Conservation (phyloP, 1,140 invertebrate genomes). For the Leptoteleia sp. region DNA sequence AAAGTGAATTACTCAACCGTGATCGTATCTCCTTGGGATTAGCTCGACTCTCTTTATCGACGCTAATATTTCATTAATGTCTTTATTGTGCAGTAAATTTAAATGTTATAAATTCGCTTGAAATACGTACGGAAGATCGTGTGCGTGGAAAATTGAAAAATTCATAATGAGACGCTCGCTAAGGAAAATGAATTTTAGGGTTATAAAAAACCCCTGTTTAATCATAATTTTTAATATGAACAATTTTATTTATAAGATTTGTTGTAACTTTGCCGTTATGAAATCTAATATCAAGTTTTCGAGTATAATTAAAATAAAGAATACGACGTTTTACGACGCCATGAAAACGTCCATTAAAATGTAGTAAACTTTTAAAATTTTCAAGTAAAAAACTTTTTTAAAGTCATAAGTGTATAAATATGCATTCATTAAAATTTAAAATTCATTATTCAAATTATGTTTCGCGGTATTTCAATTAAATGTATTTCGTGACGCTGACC, state of each 20-base stretch:
- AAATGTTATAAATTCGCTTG: constrained; percentile 1
- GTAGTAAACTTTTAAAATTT: too few relatives aligned
- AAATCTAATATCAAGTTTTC: neutral
- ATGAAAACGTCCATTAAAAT: too few relatives aligned
- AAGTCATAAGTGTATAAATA: too few relatives aligned
- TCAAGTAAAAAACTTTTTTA: neutral
- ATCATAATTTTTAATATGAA: neutral
- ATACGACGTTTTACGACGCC: too few relatives aligned
- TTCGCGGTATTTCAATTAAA: neutral
- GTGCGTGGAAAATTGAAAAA: neutral
- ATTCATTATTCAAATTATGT: neutral
- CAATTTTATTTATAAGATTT: neutral
- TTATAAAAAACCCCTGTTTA: neutral
- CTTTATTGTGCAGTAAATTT: constrained; percentile 16
- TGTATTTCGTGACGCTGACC: neutral
- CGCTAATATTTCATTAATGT: constrained; percentile 35
- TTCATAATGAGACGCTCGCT: neutral
- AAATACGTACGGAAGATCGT: neutral
- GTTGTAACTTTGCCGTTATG: neutral
- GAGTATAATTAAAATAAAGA: neutral
- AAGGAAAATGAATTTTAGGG: neutral
- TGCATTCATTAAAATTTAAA: too few relatives aligned
- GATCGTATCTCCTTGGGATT: constrained; percentile 25
- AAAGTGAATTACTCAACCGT: constrained; percentile 32
- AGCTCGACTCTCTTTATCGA: constrained; percentile 19